phyloP scores from a whole-genome alignment of 2,113 vertebrate genomes.

The Paedocypris sp. region DNA sequence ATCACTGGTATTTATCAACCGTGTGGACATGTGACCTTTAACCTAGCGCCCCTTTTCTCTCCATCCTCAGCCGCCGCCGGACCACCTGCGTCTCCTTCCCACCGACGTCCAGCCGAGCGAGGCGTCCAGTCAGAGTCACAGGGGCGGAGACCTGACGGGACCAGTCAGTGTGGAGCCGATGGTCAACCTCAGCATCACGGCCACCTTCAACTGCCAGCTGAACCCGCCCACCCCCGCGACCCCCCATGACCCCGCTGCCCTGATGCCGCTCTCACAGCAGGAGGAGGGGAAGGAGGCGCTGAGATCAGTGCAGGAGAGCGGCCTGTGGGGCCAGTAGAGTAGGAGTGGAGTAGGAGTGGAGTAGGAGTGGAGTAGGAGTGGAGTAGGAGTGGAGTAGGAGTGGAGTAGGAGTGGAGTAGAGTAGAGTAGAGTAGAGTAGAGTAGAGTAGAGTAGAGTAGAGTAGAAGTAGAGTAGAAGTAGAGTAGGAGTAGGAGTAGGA shows the following conservation, averaged over 20 bases:
- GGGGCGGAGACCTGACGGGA: slow-evolving; percentile 16
- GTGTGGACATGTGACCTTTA: too few species aligned
- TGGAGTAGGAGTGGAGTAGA: too few species aligned
- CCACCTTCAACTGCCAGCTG: slow-evolving; percentile 38
- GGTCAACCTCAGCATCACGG: slow-evolving; percentile 55
- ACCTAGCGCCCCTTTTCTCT: not conserved
- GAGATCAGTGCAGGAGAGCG: slow-evolving; percentile 48
- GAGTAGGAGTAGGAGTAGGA: too few species aligned
- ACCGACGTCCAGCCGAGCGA: too few species aligned
- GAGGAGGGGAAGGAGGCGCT: slow-evolving; percentile 48
- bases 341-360: too few species aligned
- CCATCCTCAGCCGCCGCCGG: slow-evolving; percentile 38
- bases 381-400: too few species aligned
- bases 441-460: too few species aligned
- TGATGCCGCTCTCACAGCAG: slow-evolving; percentile 43
- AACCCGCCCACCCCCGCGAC: slow-evolving; percentile 35
- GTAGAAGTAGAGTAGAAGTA: too few species aligned
- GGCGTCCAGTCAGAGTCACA: slow-evolving; percentile 22
- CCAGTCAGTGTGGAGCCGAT: slow-evolving; percentile 36
- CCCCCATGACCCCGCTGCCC: slow-evolving; percentile 18
- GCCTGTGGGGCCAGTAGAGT: slow-evolving; percentile 1
- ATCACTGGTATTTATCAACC: too few species aligned
- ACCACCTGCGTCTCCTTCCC: slow-evolving; percentile 30
- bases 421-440: too few species aligned
- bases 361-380: too few species aligned